Conservation (phyloP, 2,797 vertebrate genomes). For the Siniperca undulata region DNA sequence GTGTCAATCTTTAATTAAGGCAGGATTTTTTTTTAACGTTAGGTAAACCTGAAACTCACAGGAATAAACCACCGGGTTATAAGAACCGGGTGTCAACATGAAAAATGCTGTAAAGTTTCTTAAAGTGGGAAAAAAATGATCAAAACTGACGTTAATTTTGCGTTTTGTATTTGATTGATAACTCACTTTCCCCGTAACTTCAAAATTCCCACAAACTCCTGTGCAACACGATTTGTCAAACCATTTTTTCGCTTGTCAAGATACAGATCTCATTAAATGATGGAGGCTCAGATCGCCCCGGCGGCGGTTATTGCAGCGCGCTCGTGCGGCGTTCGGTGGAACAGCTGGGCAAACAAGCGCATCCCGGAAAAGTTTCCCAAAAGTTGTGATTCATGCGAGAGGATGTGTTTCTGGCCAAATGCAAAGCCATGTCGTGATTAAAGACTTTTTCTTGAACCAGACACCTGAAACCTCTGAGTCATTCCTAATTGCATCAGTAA, state of each 20-base stretch:
- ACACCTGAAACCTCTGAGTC: slow-evolving; percentile 73
- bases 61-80: not conserved
- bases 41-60: not conserved
- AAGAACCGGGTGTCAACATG: not conserved
- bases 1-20: not conserved
- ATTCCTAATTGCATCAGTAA: slow-evolving; percentile 63
- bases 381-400: slow-evolving; percentile 41
- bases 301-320: slow-evolving; percentile 56
- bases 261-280: slow-evolving; percentile 44
- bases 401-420: slow-evolving; percentile 18
- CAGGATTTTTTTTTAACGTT: not conserved
- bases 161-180: not conserved
- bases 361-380: slow-evolving; percentile 20
- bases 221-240: not conserved
- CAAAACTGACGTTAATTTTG: rapidly evolving
- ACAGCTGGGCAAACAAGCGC: slow-evolving; percentile 43
- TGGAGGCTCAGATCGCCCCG: slow-evolving; percentile 47
- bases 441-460: slow-evolving; percentile 45
- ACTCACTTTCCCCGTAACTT: not conserved
- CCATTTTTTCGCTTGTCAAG: slow-evolving; percentile 12
- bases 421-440: slow-evolving; percentile 44
- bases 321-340: slow-evolving; percentile 66
- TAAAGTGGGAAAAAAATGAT: not conserved
- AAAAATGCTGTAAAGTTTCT: not conserved
- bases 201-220: not conserved